phyloP scores from a whole-genome alignment of 2,888 invertebrate species.

The Polia nebulosa region DNA sequence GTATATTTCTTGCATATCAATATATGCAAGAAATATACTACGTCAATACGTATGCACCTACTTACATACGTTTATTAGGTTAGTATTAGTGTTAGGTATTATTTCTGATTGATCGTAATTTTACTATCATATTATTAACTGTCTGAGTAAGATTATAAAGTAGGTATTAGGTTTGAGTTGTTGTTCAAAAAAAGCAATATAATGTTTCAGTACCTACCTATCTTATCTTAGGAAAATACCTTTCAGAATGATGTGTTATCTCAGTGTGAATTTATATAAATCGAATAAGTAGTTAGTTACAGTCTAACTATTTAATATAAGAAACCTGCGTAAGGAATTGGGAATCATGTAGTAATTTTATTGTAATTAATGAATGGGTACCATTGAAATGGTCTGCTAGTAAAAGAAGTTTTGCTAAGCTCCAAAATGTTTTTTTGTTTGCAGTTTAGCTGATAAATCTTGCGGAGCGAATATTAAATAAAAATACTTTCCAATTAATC shows the following conservation, averaged over 20 bases:
- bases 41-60: background rate
- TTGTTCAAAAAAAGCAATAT: conserved; percentile 10
- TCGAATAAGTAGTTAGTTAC: background rate
- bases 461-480: too few species aligned
- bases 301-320: background rate
- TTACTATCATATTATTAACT: background rate
- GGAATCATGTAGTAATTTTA: background rate
- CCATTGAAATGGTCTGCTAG: too few species aligned
- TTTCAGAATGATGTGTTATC: conserved; percentile 23
- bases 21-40: too few species aligned
- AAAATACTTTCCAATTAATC: too few species aligned
- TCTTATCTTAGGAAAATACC: conserved; percentile 29
- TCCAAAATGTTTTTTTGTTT: too few species aligned
- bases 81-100: background rate
- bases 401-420: too few species aligned
- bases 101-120: background rate
- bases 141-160: background rate
- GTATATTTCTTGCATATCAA: background rate
- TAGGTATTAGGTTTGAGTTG: background rate
- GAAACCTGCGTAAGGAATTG: background rate
- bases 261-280: conserved; percentile 8
- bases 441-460: too few species aligned
- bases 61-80: background rate
- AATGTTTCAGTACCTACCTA: background rate
- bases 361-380: too few species aligned